These are phyloP conservation scores for Nephrocerus scutellatus DNA, from an alignment of 2,888 invertebrate species.

Conservation along the genomic window DNA sequence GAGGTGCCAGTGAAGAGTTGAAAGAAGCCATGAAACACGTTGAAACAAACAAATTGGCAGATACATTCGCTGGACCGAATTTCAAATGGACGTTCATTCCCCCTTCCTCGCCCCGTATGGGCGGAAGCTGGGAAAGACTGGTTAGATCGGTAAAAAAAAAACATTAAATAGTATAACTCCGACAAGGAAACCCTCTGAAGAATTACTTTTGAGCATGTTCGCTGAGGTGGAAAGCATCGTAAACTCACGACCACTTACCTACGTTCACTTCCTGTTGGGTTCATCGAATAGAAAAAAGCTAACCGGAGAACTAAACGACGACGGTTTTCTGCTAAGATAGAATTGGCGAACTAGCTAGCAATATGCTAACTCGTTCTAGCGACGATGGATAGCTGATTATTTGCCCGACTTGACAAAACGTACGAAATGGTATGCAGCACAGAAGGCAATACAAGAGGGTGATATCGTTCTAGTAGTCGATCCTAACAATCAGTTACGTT, in stretches of 20 bases:
- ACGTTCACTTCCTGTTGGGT: slow-evolving; percentile 15
- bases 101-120: slow-evolving; percentile 5
- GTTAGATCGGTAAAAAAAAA: slow-evolving; percentile 9
- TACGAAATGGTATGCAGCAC: slow-evolving; percentile 17
- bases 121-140: slow-evolving; percentile 16
- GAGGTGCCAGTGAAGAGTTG: slow-evolving; percentile 16
- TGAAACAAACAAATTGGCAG: slow-evolving; percentile 13
- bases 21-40: slow-evolving; percentile 9
- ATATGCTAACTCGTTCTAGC: slow-evolving; percentile 16
- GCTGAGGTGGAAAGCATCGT: slow-evolving; percentile 15
- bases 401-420: slow-evolving; percentile 16
- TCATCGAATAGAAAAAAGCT: slow-evolving; percentile 15
- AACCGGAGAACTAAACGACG: slow-evolving; percentile 3
- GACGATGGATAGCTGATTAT: slow-evolving; percentile 17
- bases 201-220: slow-evolving; percentile 10
- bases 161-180: slow-evolving; percentile 6
- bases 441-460: slow-evolving; percentile 14
- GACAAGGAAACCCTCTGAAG: slow-evolving; percentile 9
- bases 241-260: slow-evolving; percentile 15
- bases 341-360: slow-evolving; percentile 15
- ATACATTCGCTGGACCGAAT: slow-evolving; percentile 13
- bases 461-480: slow-evolving; percentile 20
- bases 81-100: slow-evolving; percentile 16
- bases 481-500: slow-evolving; percentile 13
- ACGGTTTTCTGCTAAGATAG: slow-evolving; percentile 2